Evolutionary conservation across 2,888 invertebrate genomes (phyloP).

Genomic region (Tineola bisselliella): DNA sequence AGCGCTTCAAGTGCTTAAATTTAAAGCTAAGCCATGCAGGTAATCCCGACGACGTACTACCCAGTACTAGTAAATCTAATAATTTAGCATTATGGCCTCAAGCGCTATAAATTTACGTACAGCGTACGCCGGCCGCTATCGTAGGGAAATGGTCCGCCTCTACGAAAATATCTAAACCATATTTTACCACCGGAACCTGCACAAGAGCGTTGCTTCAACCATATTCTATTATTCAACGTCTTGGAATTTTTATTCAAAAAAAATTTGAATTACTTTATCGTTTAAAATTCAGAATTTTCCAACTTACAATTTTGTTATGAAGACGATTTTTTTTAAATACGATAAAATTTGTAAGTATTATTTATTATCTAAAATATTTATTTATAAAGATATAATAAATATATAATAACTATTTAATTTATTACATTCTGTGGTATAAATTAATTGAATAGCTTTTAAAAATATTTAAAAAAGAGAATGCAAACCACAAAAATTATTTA

Average conservation of each 20-base stretch:
- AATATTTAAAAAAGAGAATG: too few species aligned
- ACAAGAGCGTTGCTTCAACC: slow-evolving; percentile 7
- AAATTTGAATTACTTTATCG: neutral
- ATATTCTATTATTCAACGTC: slow-evolving; percentile 10
- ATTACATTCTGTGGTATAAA: too few species aligned
- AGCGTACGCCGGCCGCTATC: slow-evolving; percentile 11
- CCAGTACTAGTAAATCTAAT: slow-evolving; percentile 13
- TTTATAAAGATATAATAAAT: too few species aligned
- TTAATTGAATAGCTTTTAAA: too few species aligned
- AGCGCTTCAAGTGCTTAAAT: slow-evolving; percentile 11
- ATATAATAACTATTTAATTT: too few species aligned
- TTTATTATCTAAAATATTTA: too few species aligned
- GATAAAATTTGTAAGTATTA: too few species aligned
- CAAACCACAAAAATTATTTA: too few species aligned
- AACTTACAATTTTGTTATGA: too few species aligned
- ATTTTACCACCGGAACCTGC: neutral
- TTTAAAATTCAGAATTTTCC: neutral
- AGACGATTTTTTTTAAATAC: too few species aligned
- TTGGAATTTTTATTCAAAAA: slow-evolving; percentile 6
- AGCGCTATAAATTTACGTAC: slow-evolving; percentile 13
- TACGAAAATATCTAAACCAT: slow-evolving; percentile 12
- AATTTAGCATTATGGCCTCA: slow-evolving; percentile 13
- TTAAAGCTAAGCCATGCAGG: slow-evolving; percentile 8
- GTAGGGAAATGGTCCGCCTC: slow-evolving; percentile 7
- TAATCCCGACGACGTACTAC: slow-evolving; percentile 8